These are phyloP conservation scores for Phylloscopus whistleri DNA, from an alignment of 2,113 vertebrate species.

Conservation along the genomic window DNA sequence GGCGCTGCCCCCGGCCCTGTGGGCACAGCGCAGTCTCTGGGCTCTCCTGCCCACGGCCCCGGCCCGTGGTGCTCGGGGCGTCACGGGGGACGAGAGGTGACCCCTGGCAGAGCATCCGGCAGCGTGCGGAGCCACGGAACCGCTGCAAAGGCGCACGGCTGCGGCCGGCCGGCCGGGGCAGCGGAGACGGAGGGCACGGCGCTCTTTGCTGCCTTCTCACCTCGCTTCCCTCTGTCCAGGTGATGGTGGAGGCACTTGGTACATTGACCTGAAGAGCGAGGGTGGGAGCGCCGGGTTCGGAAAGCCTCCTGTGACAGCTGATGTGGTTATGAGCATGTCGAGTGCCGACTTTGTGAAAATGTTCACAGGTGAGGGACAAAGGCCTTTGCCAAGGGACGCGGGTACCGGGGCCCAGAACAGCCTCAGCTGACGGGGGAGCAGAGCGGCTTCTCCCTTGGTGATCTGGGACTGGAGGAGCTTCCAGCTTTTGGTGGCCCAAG, in stretches of 20 bases:
- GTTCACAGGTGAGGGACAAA: conserved; percentile 84
- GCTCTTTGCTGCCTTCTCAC: not conserved
- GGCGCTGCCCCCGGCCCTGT: too few relatives aligned
- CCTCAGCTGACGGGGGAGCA: not conserved
- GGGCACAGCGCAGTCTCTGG: too few relatives aligned
- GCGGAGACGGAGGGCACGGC: too few relatives aligned
- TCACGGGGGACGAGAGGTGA: too few relatives aligned
- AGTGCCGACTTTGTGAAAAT: conserved; percentile 88
- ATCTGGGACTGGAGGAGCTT: not conserved
- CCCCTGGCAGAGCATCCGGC: too few relatives aligned
- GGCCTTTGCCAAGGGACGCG: too few relatives aligned
- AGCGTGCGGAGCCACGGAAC: too few relatives aligned
- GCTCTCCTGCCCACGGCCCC: too few relatives aligned
- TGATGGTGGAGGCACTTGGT: conserved; percentile 85
- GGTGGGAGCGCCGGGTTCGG: conserved; percentile 78
- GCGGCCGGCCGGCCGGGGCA: too few relatives aligned
- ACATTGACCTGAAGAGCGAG: conserved; percentile 86
- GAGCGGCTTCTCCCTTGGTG: not conserved
- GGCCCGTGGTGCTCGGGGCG: too few relatives aligned
- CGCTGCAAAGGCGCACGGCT: too few relatives aligned
- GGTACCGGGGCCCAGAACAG: not conserved
- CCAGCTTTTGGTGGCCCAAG: not conserved
- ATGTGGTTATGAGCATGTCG: conserved; percentile 90
- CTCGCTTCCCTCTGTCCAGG: conserved; percentile 66
- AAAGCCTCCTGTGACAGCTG: conserved; percentile 74